These are phyloP conservation scores for Gouania willdenowi DNA, from an alignment of 2,797 vertebrate genomes.

Conservation along the genomic window DNA sequence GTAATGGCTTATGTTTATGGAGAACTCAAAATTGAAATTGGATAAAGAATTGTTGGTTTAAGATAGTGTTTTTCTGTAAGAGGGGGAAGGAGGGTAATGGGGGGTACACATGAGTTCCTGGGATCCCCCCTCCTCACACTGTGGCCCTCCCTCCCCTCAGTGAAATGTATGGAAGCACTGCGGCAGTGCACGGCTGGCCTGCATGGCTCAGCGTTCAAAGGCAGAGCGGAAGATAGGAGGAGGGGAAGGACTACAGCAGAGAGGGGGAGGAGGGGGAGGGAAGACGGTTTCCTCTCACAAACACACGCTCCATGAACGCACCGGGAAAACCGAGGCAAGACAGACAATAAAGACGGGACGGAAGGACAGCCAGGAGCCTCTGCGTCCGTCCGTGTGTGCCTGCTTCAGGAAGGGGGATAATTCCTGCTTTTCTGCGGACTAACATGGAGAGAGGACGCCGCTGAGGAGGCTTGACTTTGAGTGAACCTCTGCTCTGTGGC, in stretches of 20 bases:
- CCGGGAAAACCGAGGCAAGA: conserved; percentile 60
- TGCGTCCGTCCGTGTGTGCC: conserved; percentile 8
- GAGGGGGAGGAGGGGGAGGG: conserved; percentile 59
- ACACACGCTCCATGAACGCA: conserved; percentile 71
- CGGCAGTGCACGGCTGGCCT: conserved; percentile 70
- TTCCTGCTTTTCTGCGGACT: conserved; percentile 36
- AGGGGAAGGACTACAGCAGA: conserved; percentile 69
- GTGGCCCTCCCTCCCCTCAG: conserved; percentile 21
- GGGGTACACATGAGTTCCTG: neutral
- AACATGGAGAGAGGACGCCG: conserved; percentile 61
- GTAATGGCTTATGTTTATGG: neutral
- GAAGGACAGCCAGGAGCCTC: conserved; percentile 49
- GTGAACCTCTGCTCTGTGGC: conserved; percentile 54
- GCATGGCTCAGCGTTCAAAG: conserved; percentile 64
- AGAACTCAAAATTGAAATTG: neutral
- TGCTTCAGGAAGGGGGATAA: conserved; percentile 4
- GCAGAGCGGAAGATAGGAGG: conserved; percentile 70
- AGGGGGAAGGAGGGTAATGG: neutral
- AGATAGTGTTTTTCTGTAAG: no score
- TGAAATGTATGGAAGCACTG: conserved; percentile 70
- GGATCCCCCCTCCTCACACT: neutral
- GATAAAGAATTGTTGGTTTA: no score
- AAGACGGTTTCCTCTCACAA: conserved; percentile 73
- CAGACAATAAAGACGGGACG: conserved; percentile 52
- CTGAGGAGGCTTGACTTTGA: conserved; percentile 63